Conservation (phyloP, 1,140 invertebrate species). For the Bombus sylvicola region DNA sequence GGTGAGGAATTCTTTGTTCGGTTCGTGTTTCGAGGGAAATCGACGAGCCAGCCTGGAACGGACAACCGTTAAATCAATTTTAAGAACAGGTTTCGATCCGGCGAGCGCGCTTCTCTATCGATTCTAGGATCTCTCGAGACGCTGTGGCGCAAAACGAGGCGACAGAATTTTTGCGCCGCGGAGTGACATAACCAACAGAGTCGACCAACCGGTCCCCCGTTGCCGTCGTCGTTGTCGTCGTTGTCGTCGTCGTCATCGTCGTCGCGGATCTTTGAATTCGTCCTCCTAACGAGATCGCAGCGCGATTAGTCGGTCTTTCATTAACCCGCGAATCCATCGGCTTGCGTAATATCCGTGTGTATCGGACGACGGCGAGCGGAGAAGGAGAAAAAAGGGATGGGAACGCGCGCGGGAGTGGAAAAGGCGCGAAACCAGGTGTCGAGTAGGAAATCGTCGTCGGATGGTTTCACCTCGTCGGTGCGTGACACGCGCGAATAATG, state of each 20-base stretch:
- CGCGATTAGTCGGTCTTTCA: neutral
- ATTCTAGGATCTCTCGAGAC: neutral
- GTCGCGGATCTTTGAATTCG: neutral
- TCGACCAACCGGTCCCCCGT: slow-evolving; percentile 3
- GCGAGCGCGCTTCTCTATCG: slow-evolving; percentile 32
- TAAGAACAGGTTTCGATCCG: slow-evolving; percentile 19
- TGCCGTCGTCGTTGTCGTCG: no score
- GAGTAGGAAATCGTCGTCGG: slow-evolving; percentile 76
- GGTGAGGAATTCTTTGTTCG: slow-evolving; percentile 19
- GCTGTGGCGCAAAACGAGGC: neutral
- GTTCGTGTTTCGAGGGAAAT: slow-evolving; percentile 16
- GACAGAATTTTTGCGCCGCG: slow-evolving; percentile 7
- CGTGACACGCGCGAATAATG: slow-evolving; percentile 80
- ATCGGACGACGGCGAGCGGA: neutral
- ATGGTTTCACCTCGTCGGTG: slow-evolving; percentile 76
- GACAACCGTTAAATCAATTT: slow-evolving; percentile 45
- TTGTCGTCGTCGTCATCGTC: neutral
- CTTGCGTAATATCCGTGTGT: neutral
- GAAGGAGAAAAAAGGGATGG: neutral
- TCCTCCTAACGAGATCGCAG: neutral
- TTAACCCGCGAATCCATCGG: no score
- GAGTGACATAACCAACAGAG: neutral
- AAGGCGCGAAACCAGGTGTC: slow-evolving; percentile 74
- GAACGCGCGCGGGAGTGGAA: slow-evolving; percentile 23
- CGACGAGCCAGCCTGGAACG: neutral